Conservation (phyloP, 1,140 invertebrate species). For the Heliconius congener region DNA sequence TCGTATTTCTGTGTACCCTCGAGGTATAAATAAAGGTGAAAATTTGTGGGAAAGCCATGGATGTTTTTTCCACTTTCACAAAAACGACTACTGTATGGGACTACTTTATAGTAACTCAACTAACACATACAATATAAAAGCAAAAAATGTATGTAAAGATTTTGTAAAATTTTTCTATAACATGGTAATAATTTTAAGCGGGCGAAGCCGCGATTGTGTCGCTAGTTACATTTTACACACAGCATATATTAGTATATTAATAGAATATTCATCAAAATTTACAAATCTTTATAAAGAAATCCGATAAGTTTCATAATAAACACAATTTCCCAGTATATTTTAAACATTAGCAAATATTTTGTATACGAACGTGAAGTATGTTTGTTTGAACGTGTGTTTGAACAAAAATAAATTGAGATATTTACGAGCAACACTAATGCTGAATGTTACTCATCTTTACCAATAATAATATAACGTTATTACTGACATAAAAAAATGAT, state of each 20-base stretch:
- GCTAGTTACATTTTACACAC: too few relatives aligned
- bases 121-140: too few relatives aligned
- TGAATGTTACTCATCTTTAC: not conserved
- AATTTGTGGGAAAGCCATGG: too few relatives aligned
- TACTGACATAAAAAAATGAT: not conserved
- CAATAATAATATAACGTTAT: conserved; percentile 6
- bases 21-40: not conserved
- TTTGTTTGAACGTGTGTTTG: conserved; percentile 7
- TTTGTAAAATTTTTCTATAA: not conserved
- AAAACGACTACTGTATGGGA: too few relatives aligned
- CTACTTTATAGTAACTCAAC: not conserved
- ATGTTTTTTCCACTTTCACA: too few relatives aligned
- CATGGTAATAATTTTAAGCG: not conserved
- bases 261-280: not conserved
- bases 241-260: too few relatives aligned
- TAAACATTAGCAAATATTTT: not conserved
- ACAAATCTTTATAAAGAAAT: not conserved
- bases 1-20: not conserved
- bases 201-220: too few relatives aligned
- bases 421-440: not conserved
- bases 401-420: conserved; percentile 2
- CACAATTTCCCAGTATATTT: not conserved
- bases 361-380: not conserved
- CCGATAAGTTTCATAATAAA: not conserved
- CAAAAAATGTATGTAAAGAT: not conserved